phyloP scores from a whole-genome alignment of 2,113 vertebrate species.

The Microcebus ravelobensis region DNA sequence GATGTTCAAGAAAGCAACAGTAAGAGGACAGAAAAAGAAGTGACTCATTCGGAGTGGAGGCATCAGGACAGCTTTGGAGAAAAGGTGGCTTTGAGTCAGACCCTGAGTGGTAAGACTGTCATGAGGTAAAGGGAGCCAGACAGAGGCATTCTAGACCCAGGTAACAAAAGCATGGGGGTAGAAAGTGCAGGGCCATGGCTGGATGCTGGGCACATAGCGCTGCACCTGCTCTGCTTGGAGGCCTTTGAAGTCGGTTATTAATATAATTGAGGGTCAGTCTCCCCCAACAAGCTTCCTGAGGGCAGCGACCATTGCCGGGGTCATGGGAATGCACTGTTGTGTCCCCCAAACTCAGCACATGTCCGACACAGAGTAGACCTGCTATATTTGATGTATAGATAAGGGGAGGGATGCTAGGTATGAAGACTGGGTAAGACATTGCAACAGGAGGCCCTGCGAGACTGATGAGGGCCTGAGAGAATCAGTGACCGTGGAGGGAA shows the following conservation, averaged over 20 bases:
- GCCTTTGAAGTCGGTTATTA: neutral
- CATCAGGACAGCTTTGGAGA: neutral
- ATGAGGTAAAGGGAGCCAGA: neutral
- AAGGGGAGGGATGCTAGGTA: too few relatives aligned
- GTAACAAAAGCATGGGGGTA: neutral
- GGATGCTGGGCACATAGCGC: rapidly evolving
- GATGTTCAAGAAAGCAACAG: neutral
- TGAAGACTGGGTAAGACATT: neutral
- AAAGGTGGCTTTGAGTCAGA: neutral
- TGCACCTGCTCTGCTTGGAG: neutral
- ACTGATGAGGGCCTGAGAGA: neutral
- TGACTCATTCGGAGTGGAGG: neutral
- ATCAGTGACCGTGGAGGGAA: neutral
- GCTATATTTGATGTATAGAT: neutral
- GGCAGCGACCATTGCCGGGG: rapidly evolving
- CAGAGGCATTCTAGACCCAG: neutral
- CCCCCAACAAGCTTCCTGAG: neutral
- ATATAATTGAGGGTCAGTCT: neutral
- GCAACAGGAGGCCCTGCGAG: neutral
- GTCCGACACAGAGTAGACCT: neutral
- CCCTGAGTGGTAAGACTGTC: neutral
- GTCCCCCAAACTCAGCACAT: neutral
- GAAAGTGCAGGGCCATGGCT: neutral
- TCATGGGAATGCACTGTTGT: neutral
- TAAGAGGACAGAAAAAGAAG: neutral